Base-by-base conservation (phyloP, 1,140 invertebrate genomes). In the Asobara japonica region DNA sequence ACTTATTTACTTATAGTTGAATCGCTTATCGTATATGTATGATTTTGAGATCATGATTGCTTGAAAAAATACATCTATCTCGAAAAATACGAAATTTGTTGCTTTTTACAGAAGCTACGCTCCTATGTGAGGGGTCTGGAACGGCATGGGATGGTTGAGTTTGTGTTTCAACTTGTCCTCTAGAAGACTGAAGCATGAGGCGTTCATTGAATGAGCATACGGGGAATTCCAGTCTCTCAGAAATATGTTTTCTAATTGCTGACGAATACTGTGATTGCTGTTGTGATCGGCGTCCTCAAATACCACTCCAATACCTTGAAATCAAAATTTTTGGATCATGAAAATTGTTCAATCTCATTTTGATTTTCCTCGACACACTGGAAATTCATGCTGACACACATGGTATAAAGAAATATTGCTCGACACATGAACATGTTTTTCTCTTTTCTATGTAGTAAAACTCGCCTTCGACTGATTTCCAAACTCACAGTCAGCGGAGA, bases 171-270 rank as follows among this genome's bases (percentile, higher is more conserved):
- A 48, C 25, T 22, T 16, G 22, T 67, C 11, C 8, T 51, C 30
- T n/a, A 29, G n/a, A 10, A 16, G 56, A 61, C 18, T 71, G 4
- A 38, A 16, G 56, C 74, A 75, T 10, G 70, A 76, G 13, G 31
- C 33, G 45, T 83, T 86, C 2, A 89, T 72, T 0, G 88, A 80
- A 41, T 91, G 87, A 27, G 92, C 89, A 79, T 92, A 93, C 0
- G 88, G 84, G 0, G 96, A 98, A 79, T 92, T 91, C 97, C 97
- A 98, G 84, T 98, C 97, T 56, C 97, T 88, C 69, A 93, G 89
- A 83, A 98, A 98, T 8, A 98, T 88, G 5, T 90, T 89, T 77
- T 94, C 90, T 6, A 98, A 86, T 77, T 98, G 92, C 51, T 89
- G 88, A 30, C 95, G 86, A 16, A 97, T 84, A 65, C 88, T 89